Conservation (phyloP, 2,888 invertebrate genomes). For the Euzophera pinguis region DNA sequence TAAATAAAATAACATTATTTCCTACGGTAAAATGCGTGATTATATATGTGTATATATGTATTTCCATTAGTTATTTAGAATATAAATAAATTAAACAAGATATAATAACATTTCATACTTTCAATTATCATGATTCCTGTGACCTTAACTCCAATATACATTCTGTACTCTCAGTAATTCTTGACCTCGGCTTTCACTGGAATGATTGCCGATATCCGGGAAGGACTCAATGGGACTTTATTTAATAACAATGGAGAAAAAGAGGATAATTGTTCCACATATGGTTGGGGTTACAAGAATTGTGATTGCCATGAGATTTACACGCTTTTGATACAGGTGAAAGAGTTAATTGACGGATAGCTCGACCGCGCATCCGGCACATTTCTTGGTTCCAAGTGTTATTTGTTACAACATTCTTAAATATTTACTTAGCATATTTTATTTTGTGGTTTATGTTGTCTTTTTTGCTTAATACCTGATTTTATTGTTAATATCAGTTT, state of each 20-base stretch:
- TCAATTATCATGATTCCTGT: no score
- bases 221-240: slow-evolving; percentile 53
- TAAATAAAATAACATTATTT: no score
- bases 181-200: slow-evolving; percentile 44
- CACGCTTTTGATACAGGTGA: slow-evolving; percentile 22
- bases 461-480: no score
- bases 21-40: no score
- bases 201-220: slow-evolving; percentile 75
- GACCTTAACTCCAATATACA: no score
- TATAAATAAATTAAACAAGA: no score
- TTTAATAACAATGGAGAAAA: slow-evolving; percentile 60
- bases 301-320: slow-evolving; percentile 34
- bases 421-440: no score
- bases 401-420: not conserved
- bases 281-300: slow-evolving; percentile 37
- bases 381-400: slow-evolving; percentile 3
- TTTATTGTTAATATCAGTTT: no score
- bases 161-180: slow-evolving; percentile 10
- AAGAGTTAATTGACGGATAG: slow-evolving; percentile 26
- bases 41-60: no score
- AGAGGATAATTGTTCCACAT: slow-evolving; percentile 66
- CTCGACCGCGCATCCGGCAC: slow-evolving; percentile 2
- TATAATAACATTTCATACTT: no score
- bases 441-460: no score
- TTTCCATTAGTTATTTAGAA: no score